A percentile compares a stretch with the other conserved stretches of the same genome.
These are phyloP conservation scores for Chouioia cunea DNA, from an alignment of 2,888 invertebrate species.

Conservation along the genomic window DNA sequence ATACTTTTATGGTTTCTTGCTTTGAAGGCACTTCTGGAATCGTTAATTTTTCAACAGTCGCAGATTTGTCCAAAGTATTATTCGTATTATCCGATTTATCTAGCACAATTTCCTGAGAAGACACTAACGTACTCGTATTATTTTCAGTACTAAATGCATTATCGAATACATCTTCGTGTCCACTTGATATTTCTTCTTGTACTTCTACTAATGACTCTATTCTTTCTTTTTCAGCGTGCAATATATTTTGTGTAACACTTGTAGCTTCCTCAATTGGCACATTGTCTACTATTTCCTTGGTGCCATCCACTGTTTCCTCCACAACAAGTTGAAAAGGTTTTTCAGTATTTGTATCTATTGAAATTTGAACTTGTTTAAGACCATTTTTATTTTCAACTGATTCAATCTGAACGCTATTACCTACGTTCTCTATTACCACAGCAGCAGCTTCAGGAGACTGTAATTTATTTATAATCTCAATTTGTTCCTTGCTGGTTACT, in stretches of 20 bases:
- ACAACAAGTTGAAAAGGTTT: neutral
- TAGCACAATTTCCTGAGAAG: constrained; percentile 35
- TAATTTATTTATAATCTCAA: neutral
- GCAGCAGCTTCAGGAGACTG: constrained; percentile 18
- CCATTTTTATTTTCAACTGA: constrained; percentile 32
- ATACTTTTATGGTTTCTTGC: constrained; percentile 28
- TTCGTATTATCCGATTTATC: constrained; percentile 29
- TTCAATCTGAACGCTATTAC: constrained; percentile 1
- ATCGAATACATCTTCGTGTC: constrained; percentile 19
- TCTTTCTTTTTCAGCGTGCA: constrained; percentile 5
- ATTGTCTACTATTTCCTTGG: neutral
- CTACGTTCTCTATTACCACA: constrained; percentile 16
- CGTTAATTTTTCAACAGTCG: constrained; percentile 24
- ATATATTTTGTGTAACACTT: neutral
- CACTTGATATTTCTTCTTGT: constrained; percentile 21
- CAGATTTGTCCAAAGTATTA: constrained; percentile 31
- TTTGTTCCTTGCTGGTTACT: constrained; percentile 2
- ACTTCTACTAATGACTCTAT: constrained; percentile 6
- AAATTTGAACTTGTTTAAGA: constrained; percentile 9
- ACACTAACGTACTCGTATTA: neutral
- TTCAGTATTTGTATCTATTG: constrained; percentile 20
- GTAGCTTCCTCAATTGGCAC: constrained; percentile 20
- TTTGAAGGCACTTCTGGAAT: constrained; percentile 44
- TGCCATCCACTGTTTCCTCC: constrained; percentile 5
- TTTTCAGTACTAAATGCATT: constrained; percentile 20